Percentiles rank a stretch among this genome's conserved stretches.
phyloP scores from a whole-genome alignment of 2,888 invertebrate species.

The Mesorhabditis belari region DNA sequence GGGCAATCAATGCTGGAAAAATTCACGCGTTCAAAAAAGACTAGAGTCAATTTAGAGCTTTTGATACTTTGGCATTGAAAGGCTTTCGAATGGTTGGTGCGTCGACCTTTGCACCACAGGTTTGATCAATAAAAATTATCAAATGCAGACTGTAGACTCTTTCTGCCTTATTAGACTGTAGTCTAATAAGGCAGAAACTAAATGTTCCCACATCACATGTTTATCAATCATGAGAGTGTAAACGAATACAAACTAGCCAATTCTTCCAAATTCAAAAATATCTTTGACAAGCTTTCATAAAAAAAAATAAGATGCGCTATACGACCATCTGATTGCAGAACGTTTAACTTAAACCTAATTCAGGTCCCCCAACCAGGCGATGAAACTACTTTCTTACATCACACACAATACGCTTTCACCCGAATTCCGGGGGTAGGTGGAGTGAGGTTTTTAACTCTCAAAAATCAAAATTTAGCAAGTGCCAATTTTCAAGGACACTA shows the following conservation, averaged over 20 bases:
- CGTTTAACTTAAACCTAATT: slow-evolving; percentile 63
- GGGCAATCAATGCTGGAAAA: no score
- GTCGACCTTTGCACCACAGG: slow-evolving; percentile 32
- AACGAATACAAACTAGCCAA: no score
- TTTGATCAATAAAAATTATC: no score
- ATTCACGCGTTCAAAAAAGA: no score
- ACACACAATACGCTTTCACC: slow-evolving; percentile 81
- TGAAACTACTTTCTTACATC: slow-evolving; percentile 92
- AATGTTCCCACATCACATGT: no score
- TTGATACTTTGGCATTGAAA: not conserved
- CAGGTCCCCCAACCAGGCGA: slow-evolving; percentile 93
- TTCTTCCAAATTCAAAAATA: no score
- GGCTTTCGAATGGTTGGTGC: not conserved
- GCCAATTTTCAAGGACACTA: not conserved
- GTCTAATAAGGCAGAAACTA: no score
- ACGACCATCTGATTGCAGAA: slow-evolving; percentile 69
- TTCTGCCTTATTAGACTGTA: no score
- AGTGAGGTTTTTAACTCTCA: not conserved
- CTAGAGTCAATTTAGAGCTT: not conserved
- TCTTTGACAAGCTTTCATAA: no score
- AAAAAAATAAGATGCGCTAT: no score
- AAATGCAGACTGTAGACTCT: no score
- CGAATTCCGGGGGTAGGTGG: slow-evolving; percentile 56
- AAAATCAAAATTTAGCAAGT: not conserved
- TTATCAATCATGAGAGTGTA: no score